Percentiles rank a stretch among this genome's conserved stretches.
These are phyloP conservation scores for Columba janthina DNA, from an alignment of 2,113 vertebrate species.

Conservation along the genomic window DNA sequence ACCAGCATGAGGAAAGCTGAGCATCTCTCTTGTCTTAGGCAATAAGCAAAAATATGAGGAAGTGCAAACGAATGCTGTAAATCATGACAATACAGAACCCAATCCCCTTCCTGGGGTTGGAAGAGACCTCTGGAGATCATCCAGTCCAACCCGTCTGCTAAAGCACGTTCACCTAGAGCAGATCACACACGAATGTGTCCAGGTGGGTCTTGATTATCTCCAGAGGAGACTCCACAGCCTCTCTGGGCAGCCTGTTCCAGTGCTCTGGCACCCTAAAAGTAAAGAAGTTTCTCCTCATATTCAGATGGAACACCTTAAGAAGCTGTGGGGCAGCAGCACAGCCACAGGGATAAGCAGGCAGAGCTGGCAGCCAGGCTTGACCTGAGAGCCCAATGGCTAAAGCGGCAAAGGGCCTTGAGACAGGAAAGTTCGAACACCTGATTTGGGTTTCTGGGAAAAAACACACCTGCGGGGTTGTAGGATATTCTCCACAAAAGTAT, in stretches of 20 bases:
- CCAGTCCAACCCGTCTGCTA: no score
- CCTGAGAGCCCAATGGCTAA: neutral
- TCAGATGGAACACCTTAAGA: neutral
- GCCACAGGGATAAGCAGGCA: neutral
- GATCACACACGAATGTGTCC: no score
- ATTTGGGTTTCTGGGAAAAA: neutral
- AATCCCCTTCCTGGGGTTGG: no score
- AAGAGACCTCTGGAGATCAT: no score
- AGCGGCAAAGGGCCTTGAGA: neutral
- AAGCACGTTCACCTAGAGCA: no score
- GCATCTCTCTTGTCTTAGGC: neutral
- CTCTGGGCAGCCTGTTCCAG: no score
- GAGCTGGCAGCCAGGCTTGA: neutral
- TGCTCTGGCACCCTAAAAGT: no score
- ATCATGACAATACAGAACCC: neutral
- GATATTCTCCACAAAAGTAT: neutral
- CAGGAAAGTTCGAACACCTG: neutral
- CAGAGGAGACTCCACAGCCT: no score
- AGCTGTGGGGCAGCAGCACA: neutral
- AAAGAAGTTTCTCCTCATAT: no score
- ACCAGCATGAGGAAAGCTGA: neutral
- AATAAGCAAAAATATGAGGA: neutral
- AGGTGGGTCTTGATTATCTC: no score
- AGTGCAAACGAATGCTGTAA: neutral
- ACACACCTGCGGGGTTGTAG: accelerated